Percentiles rank a stretch among this genome's conserved stretches.
phyloP scores from a whole-genome alignment of 2,888 invertebrate species.

The Temnothorax ravouxi region DNA sequence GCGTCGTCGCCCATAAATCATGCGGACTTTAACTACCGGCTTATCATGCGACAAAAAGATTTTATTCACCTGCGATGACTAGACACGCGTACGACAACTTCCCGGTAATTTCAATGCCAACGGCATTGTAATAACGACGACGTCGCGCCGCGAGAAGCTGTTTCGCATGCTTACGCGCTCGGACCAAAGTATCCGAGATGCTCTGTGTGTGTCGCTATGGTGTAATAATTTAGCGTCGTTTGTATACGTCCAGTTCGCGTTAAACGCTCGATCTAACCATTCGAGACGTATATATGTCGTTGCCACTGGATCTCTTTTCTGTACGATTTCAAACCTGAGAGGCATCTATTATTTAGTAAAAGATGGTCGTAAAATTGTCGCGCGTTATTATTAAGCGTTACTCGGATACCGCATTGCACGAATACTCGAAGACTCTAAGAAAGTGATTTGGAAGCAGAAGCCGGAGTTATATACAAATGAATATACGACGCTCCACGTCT shows the following conservation, averaged over 20 bases:
- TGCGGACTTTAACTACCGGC: not conserved
- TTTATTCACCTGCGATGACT: slow-evolving; percentile 23
- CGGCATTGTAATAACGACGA: not conserved
- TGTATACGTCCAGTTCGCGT: not conserved
- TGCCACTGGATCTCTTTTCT: not conserved
- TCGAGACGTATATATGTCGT: not conserved
- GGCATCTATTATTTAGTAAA: not conserved
- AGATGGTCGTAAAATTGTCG: not conserved
- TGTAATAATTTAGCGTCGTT: not conserved
- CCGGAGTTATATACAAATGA: not conserved
- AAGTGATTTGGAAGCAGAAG: not conserved
- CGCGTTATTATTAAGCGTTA: not conserved
- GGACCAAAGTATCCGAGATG: not conserved
- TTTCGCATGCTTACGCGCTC: not conserved
- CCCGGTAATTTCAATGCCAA: slow-evolving; percentile 16
- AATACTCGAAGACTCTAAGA: not conserved
- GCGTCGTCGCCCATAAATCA: not conserved
- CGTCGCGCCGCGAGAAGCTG: not conserved
- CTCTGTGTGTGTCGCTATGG: not conserved
- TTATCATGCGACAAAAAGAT: slow-evolving; percentile 37
- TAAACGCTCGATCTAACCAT: not conserved
- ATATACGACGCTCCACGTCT: not conserved
- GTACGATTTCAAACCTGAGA: not conserved
- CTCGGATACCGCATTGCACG: too few species aligned
- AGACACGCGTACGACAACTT: slow-evolving; percentile 5